Conservation (phyloP, 2,797 vertebrate genomes). For the Artibeus jamaicensis region DNA sequence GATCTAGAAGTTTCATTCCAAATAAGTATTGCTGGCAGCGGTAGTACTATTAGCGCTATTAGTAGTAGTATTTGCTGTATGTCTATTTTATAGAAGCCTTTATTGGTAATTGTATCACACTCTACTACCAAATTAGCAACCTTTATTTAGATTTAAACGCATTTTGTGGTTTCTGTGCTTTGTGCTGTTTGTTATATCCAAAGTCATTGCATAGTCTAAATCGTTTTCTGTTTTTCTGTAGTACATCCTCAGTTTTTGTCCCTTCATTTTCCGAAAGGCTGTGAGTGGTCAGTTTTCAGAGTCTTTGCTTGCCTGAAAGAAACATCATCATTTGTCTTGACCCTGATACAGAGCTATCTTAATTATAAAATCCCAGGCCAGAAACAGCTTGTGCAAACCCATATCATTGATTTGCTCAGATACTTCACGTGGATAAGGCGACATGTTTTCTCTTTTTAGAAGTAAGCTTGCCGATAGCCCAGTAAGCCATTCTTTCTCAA, state of each 20-base stretch:
- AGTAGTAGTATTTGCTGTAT: constrained; percentile 22
- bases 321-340: neutral
- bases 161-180: neutral
- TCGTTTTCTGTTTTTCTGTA: neutral
- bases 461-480: neutral
- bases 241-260: neutral
- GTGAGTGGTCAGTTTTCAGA: neutral
- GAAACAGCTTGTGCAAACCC: neutral
- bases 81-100: constrained; percentile 25
- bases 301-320: neutral
- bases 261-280: neutral
- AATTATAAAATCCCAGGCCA: neutral
- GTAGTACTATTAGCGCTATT: neutral
- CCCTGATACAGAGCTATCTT: neutral
- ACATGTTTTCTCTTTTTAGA: neutral
- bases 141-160: constrained; percentile 22
- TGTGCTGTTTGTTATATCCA: neutral
- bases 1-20: constrained; percentile 29
- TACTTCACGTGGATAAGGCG: neutral
- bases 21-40: neutral
- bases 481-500: neutral
- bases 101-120: neutral
- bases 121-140: constrained; percentile 36
- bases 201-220: neutral
- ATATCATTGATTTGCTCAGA: neutral